These are phyloP conservation scores for Lomographa bimaculata DNA, from an alignment of 2,888 invertebrate species.

Conservation along the genomic window DNA sequence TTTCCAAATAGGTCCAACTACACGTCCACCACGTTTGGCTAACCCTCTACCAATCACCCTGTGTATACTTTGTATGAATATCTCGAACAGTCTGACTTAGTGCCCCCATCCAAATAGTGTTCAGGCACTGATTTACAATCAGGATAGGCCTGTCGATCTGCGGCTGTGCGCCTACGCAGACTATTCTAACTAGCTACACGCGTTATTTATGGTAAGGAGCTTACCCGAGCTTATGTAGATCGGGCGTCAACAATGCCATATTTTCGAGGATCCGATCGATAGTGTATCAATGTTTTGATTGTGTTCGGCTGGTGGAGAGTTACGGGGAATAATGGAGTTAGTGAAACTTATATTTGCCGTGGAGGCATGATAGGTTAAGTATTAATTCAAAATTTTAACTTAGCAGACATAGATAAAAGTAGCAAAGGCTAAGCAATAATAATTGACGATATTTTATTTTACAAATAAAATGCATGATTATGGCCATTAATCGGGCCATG, in stretches of 20 bases:
- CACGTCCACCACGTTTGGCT: too few species aligned
- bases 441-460: too few species aligned
- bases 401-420: too few species aligned
- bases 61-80: neutral
- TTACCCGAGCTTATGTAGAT: constrained; percentile 78
- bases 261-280: constrained; percentile 49
- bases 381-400: too few species aligned
- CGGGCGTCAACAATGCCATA: constrained; percentile 74
- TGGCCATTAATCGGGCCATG: too few species aligned
- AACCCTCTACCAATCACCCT: too few species aligned
- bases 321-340: constrained; percentile 1
- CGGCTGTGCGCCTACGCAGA: constrained; percentile 71
- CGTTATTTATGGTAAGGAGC: constrained; percentile 83
- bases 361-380: too few species aligned
- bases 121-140: constrained; percentile 78
- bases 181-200: constrained; percentile 78
- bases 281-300: constrained; percentile 47
- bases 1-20: too few species aligned
- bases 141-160: constrained; percentile 76
- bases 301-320: constrained; percentile 12
- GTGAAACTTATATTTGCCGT: too few species aligned
- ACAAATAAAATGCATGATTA: too few species aligned
- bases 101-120: constrained; percentile 51
- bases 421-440: too few species aligned
- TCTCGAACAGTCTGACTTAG: constrained; percentile 23